Percentiles rank a stretch among this genome's conserved stretches.
Conservation (phyloP, 2,888 invertebrate species). For the Parelbella ahira region DNA sequence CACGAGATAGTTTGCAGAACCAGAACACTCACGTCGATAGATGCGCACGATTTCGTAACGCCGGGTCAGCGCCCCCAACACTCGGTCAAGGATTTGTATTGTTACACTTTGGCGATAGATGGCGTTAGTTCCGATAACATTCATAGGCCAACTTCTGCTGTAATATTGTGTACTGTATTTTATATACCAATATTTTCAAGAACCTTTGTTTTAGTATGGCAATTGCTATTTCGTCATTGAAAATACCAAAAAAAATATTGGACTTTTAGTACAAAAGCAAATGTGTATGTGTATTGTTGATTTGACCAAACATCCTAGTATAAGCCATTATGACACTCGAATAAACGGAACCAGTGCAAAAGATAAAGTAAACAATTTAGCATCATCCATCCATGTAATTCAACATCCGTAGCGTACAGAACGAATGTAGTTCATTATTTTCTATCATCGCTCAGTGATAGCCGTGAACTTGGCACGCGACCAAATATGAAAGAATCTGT, state of each 20-base stretch:
- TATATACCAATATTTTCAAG: too few relatives aligned
- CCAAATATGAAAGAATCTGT: constrained; percentile 54
- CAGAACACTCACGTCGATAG: constrained; percentile 15
- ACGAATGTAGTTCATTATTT: constrained; percentile 27
- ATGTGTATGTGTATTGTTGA: too few relatives aligned
- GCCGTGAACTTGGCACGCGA: constrained; percentile 56
- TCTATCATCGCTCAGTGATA: constrained; percentile 33
- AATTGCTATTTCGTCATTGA: too few relatives aligned
- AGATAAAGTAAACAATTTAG: constrained; percentile 10
- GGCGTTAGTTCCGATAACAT: too few relatives aligned
- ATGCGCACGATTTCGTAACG: constrained; percentile 35
- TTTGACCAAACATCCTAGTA: too few relatives aligned
- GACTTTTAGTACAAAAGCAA: too few relatives aligned
- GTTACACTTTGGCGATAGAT: constrained; percentile 28
- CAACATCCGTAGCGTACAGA: constrained; percentile 4
- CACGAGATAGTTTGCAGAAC: neutral
- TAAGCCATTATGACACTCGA: too few relatives aligned
- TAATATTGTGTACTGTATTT: too few relatives aligned
- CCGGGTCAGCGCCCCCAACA: constrained; percentile 34
- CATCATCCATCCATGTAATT: constrained; percentile 10
- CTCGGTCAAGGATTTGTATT: constrained; percentile 43
- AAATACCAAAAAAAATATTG: too few relatives aligned
- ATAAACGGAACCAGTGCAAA: too few relatives aligned
- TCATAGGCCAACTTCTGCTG: too few relatives aligned
- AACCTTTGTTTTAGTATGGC: too few relatives aligned